A percentile compares a stretch with the other conserved stretches of the same genome.
Conservation (phyloP, 2,888 invertebrate species). For the Crossocerus cetratus region DNA sequence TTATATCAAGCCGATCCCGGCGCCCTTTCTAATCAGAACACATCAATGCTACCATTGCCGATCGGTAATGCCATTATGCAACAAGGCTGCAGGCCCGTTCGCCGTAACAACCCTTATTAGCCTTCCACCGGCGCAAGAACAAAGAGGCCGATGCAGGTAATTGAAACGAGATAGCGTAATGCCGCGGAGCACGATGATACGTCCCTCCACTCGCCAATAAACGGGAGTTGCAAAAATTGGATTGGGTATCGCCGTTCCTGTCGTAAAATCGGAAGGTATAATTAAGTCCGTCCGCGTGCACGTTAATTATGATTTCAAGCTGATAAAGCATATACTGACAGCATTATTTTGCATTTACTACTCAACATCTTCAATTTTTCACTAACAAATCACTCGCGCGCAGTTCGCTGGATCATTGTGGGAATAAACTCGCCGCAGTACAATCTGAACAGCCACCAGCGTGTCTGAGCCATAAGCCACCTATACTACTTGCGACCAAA, state of each 20-base stretch:
- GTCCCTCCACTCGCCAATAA: constrained; percentile 28
- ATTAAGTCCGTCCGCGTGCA: too few species aligned
- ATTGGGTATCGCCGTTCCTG: constrained; percentile 11
- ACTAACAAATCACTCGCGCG: too few species aligned
- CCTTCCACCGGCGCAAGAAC: constrained; percentile 12
- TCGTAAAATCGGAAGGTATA: too few species aligned
- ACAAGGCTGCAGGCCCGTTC: not conserved
- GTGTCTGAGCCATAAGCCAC: too few species aligned
- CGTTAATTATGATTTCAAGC: too few species aligned
- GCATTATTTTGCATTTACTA: too few species aligned
- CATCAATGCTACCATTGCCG: not conserved
- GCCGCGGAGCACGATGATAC: not conserved
- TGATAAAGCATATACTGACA: too few species aligned
- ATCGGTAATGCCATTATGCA: constrained; percentile 1
- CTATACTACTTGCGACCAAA: constrained; percentile 24
- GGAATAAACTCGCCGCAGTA: too few species aligned
- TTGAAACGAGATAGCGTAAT: constrained; percentile 50
- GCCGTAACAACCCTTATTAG: constrained; percentile 30
- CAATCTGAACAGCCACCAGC: too few species aligned
- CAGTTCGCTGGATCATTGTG: too few species aligned
- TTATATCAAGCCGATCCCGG: too few species aligned
- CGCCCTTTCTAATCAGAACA: not conserved
- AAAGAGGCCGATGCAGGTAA: constrained; percentile 36
- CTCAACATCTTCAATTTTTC: too few species aligned
- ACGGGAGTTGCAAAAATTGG: constrained; percentile 36